Evolutionary conservation across 64 coral and sea anemone species (phyloP).

Genomic region (Pocillopora verrucosa): DNA sequence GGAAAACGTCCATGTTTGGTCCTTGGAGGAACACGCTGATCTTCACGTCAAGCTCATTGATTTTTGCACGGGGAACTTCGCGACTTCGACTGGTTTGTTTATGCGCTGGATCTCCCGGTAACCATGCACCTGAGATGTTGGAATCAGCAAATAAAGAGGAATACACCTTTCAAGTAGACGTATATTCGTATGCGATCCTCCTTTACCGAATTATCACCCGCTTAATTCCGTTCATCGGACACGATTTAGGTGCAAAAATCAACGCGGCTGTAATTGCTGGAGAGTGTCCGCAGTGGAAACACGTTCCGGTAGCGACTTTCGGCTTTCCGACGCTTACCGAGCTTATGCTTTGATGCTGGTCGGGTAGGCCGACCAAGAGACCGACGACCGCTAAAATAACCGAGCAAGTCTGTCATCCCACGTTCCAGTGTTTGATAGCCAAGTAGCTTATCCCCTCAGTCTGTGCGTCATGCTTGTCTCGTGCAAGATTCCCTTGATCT

Average conservation of each 20-base stretch:
- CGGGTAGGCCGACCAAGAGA: constrained; percentile 64
- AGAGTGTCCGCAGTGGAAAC: too few species aligned
- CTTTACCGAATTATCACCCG: constrained; percentile 79
- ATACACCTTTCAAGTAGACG: constrained; percentile 77
- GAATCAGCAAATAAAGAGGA: constrained; percentile 76
- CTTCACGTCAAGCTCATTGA: constrained; percentile 94
- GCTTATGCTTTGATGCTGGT: constrained; percentile 80
- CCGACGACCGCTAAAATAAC: constrained; percentile 62
- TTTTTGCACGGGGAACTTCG: constrained; percentile 94
- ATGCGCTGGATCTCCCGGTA: constrained; percentile 71
- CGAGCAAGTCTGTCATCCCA: constrained; percentile 68
- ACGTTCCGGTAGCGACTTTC: too few species aligned
- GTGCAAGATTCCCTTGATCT: too few species aligned
- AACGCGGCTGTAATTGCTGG: too few species aligned
- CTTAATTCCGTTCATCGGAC: constrained; percentile 54
- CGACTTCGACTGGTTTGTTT: constrained; percentile 66
- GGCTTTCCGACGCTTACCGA: too few species aligned
- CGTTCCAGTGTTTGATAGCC: constrained; percentile 84
- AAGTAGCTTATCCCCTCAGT: constrained; percentile 68
- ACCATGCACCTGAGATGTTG: constrained; percentile 91
- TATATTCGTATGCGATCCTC: too few species aligned
- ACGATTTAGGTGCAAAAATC: constrained; percentile 48
- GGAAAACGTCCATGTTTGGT: constrained; percentile 95
- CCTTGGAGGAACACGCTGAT: constrained; percentile 78
- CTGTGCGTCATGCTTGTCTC: constrained; percentile 72